phyloP scores from a whole-genome alignment of 2,113 vertebrate genomes.

The Odocoileus virginianus region DNA sequence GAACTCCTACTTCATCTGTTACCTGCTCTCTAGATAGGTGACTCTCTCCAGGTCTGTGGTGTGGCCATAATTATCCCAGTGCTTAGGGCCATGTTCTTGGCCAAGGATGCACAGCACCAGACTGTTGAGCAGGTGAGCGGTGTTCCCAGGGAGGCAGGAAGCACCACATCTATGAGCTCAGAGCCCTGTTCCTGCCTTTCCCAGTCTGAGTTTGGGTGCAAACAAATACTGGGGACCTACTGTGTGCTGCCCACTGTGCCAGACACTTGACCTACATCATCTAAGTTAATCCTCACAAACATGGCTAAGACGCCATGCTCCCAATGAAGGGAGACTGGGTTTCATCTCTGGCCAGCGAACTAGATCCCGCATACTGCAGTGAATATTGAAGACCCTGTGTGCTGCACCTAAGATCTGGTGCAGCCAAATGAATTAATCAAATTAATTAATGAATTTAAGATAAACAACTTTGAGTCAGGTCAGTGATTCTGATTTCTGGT shows the following conservation, averaged over 20 bases:
- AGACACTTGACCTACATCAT: no score
- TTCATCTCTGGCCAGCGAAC: background rate
- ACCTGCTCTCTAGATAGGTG: constrained; percentile 67
- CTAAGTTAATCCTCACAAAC: background rate
- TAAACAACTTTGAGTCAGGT: background rate
- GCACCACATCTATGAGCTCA: constrained; percentile 4
- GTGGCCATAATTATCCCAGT: constrained; percentile 73
- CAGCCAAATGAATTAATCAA: background rate
- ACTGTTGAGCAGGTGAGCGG: constrained; percentile 66
- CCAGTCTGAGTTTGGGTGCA: background rate
- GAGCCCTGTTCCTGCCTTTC: constrained; percentile 22
- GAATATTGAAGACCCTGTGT: background rate
- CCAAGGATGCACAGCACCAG: constrained; percentile 69
- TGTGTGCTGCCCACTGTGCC: background rate
- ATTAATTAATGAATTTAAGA: background rate
- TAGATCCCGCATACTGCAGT: background rate
- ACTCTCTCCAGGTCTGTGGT: constrained; percentile 38
- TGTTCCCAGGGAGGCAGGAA: constrained; percentile 65
- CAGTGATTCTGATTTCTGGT: background rate
- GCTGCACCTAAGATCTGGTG: background rate
- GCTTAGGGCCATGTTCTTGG: constrained; percentile 73
- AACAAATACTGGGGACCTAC: background rate
- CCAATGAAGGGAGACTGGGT: background rate
- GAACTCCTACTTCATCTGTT: constrained; percentile 76
- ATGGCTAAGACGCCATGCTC: background rate